These are phyloP conservation scores for Scelioninae gen. 2 DNA, from an alignment of 2,888 invertebrate genomes.

Conservation along the genomic window DNA sequence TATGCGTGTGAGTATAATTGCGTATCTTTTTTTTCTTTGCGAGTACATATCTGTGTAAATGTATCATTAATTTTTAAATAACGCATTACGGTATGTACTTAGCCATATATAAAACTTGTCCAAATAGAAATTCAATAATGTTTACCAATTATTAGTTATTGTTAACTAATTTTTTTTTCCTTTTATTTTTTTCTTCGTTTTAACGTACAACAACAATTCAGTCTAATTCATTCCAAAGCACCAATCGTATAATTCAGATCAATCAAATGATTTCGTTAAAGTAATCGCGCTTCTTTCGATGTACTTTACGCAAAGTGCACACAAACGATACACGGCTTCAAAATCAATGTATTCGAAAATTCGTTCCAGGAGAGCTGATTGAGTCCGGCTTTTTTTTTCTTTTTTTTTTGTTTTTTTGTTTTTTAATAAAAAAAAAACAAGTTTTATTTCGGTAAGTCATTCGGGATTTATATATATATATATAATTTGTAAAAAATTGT, in stretches of 20 bases:
- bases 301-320: conserved; percentile 29
- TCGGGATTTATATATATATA: conserved; percentile 30
- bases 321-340: conserved; percentile 33
- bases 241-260: conserved; percentile 68
- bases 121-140: conserved; percentile 68
- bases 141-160: conserved; percentile 63
- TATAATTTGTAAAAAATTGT: conserved; percentile 3
- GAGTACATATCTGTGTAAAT: conserved; percentile 53
- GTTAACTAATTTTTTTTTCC: conserved; percentile 60
- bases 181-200: too few relatives aligned
- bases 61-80: conserved; percentile 45
- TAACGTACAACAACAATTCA: conserved; percentile 73
- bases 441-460: conserved; percentile 45
- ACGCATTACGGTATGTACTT: conserved; percentile 53
- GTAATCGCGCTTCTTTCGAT: conserved; percentile 4
- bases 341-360: conserved; percentile 1
- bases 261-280: conserved; percentile 31
- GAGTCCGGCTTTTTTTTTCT: conserved; percentile 5
- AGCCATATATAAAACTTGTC: conserved; percentile 68
- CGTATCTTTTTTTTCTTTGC: conserved; percentile 29
- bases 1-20: conserved; percentile 58
- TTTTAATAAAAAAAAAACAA: conserved; percentile 41
- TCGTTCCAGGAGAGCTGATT: conserved; percentile 39
- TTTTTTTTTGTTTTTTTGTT: neutral
- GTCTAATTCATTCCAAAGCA: conserved; percentile 75